Conservation (phyloP, 2,113 vertebrate genomes). For the Dunckerocampus dactyliophorus region DNA sequence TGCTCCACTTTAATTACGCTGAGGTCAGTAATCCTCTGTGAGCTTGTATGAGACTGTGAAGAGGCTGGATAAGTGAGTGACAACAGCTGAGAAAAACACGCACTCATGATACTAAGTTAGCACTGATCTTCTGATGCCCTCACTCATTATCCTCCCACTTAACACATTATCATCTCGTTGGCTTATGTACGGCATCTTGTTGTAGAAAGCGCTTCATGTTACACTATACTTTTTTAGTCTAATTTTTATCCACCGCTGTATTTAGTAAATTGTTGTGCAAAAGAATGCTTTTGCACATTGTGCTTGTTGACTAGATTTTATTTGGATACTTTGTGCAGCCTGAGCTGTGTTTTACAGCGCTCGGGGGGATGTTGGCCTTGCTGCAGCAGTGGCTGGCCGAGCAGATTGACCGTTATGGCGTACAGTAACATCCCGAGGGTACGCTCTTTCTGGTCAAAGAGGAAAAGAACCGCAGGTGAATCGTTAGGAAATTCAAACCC, state of each 20-base stretch:
- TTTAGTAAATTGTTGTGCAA: neutral
- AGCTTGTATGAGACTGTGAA: constrained; percentile 22
- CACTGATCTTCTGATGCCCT: constrained; percentile 43
- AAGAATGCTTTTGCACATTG: neutral
- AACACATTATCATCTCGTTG: constrained; percentile 40
- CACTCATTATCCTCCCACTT: constrained; percentile 48
- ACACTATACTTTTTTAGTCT: neutral
- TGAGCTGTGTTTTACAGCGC: constrained; percentile 23
- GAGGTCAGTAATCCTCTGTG: constrained; percentile 45
- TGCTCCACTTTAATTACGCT: constrained; percentile 25
- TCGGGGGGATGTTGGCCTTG: constrained; percentile 17
- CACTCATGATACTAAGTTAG: constrained; percentile 25
- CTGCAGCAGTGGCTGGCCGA: constrained; percentile 30
- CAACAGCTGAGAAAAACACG: constrained; percentile 17
- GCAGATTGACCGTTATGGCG: constrained; percentile 33
- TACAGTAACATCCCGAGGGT: constrained; percentile 53
- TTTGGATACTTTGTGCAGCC: constrained; percentile 5
- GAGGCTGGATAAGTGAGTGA: constrained; percentile 5
- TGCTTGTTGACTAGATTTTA: constrained; percentile 3
- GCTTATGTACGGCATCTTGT: constrained; percentile 9
- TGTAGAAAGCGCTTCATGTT: too few relatives aligned
- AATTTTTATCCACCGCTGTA: too few relatives aligned
- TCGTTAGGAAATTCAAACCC: constrained; percentile 70
- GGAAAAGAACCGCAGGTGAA: constrained; percentile 70
- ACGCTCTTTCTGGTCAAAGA: constrained; percentile 67